Evolutionary conservation across 53 echinoderm and acorn worm species (phyloP).

Genomic region (Crossaster papposus): DNA sequence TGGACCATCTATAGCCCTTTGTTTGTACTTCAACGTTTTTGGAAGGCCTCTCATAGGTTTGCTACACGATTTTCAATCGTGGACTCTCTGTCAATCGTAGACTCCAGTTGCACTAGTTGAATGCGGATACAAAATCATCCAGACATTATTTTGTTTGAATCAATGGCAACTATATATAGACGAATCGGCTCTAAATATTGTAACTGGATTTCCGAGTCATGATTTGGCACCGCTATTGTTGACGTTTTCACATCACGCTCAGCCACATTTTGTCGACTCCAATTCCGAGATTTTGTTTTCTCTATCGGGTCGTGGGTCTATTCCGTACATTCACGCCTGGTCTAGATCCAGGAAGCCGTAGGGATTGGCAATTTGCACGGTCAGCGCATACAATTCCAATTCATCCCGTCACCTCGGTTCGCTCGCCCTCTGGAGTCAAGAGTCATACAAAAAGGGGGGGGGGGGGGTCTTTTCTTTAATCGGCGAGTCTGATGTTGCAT

Average conservation of each 20-base stretch:
- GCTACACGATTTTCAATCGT: too few species aligned
- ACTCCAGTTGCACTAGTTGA: too few species aligned
- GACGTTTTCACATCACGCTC: background rate
- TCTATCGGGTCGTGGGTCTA: background rate
- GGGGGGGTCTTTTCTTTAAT: background rate
- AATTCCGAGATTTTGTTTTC: background rate
- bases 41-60: too few species aligned
- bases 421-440: background rate
- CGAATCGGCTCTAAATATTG: constrained; percentile 2
- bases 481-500: background rate
- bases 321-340: background rate
- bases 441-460: background rate
- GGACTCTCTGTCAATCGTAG: too few species aligned
- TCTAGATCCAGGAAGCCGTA: constrained; percentile 1
- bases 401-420: background rate
- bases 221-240: background rate
- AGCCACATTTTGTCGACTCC: background rate
- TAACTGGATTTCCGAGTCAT: background rate
- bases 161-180: background rate
- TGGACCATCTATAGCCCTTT: too few species aligned
- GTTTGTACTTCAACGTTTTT: too few species aligned
- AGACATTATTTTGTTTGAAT: background rate
- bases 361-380: constrained; percentile 5
- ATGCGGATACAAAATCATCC: too few species aligned
- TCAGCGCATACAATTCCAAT: constrained; percentile 34